Evolutionary conservation across 2,113 vertebrate species (phyloP).

Genomic region (Chaetops frenatus): DNA sequence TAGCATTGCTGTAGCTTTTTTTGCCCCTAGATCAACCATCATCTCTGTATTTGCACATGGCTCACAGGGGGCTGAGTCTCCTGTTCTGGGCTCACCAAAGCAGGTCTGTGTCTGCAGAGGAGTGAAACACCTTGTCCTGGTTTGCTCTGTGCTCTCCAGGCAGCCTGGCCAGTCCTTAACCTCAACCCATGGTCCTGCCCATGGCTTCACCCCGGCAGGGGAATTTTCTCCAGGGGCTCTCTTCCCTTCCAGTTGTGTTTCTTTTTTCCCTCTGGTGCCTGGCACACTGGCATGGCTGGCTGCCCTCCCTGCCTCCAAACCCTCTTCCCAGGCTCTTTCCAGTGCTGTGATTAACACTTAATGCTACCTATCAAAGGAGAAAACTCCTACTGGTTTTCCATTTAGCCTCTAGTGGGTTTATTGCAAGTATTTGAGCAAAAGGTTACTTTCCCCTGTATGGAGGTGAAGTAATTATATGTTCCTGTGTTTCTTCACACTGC

Average conservation of each 20-base stretch:
- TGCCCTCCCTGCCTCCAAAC: not conserved
- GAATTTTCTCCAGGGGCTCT: not conserved
- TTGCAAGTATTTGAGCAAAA: conserved; percentile 13
- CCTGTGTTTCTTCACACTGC: not conserved
- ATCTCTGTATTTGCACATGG: not conserved
- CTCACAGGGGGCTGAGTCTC: not conserved
- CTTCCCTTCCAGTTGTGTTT: not conserved
- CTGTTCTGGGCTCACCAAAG: not conserved
- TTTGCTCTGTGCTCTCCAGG: not conserved
- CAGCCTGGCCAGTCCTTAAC: not conserved
- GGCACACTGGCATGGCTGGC: rapidly evolving
- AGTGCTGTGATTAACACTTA: conserved; percentile 2
- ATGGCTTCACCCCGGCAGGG: not conserved
- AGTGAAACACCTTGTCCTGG: not conserved
- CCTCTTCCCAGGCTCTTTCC: not conserved
- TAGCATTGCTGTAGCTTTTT: not conserved
- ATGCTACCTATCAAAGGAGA: not conserved
- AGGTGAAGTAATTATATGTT: conserved; percentile 50
- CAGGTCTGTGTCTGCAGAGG: not conserved
- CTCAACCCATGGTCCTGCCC: not conserved
- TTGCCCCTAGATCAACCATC: not conserved
- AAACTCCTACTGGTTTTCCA: conserved; percentile 30
- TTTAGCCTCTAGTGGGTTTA: conserved; percentile 6
- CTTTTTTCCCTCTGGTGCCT: not conserved
- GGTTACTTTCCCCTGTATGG: not conserved